Base-by-base conservation (phyloP, 1,140 invertebrate genomes). In the Drosophila biarmipes region DNA sequence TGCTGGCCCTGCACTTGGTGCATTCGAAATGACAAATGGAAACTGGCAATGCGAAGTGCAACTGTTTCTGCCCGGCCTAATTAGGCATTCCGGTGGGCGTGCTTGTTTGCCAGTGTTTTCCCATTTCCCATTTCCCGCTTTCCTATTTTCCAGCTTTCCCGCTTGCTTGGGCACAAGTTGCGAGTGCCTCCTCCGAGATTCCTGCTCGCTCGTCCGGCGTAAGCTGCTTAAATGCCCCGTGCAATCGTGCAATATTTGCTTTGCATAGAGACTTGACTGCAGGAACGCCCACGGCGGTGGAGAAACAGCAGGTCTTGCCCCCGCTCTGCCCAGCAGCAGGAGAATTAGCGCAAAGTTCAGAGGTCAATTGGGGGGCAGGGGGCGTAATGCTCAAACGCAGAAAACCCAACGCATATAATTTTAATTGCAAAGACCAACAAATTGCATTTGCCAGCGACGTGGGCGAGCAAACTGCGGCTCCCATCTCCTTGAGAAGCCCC, bases 31-130 rank as follows among this genome's bases (percentile, higher is more conserved):
- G 29, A 52, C 34, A 49, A 46, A 29, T 15, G 46, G 46, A 2
- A 29, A 48, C n/a, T 46, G 14, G 43, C 2, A 42, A 37, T 63
- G 63, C 45, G 53, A 45, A 73, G 45, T 56, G 53, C 24, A 55
- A 37, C 56, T 63, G 54, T 63, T 35, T 68, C 63, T 64, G 21
- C 57, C 19, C 8, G n/a, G 24, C 61, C 42, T 85, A 81, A 85
- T 85, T 84, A 85, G 40, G 78, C 69, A 72, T 77, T 77, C 73
- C 49, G 51, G 48, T 48, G 21, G 35, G 27, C 34, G 29, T 51
- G 48, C 12, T 51, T 31, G 46, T 35, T n/a, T 15, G 14, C 37
- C 17, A 24, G 19, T 24, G 34, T 35, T 8, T 51, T 37, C 27
- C 24, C 24, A 24, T 24, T 24, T 24, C 24, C 24, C 24, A 24